Conservation (phyloP, 2,797 vertebrate species). For the Vespertilio murinus region DNA sequence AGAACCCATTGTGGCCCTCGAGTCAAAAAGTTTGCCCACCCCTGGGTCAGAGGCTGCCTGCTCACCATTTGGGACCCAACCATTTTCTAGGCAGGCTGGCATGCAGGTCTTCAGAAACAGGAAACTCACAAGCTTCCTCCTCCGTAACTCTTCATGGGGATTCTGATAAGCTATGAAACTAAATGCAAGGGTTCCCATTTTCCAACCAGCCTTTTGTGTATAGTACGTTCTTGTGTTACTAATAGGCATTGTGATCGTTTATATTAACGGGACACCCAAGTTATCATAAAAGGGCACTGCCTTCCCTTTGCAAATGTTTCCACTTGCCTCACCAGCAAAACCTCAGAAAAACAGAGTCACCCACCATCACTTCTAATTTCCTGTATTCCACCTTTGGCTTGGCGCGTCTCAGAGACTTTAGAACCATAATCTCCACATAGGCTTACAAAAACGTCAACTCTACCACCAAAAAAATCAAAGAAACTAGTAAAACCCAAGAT, state of each 20-base stretch:
- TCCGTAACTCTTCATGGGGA: neutral
- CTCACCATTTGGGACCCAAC: neutral
- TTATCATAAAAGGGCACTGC: neutral
- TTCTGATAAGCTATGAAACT: neutral
- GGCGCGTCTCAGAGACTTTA: neutral
- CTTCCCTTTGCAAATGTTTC: neutral
- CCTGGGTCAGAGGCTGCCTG: neutral
- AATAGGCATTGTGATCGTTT: neutral
- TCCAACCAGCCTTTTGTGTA: neutral
- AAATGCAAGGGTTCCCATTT: neutral
- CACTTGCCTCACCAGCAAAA: neutral
- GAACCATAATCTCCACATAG: neutral
- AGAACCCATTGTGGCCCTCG: too few relatives aligned
- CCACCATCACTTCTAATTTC: neutral
- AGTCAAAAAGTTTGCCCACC: too few relatives aligned
- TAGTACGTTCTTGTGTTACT: accelerated
- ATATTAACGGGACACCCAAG: neutral
- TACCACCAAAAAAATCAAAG: neutral
- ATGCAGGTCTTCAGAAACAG: neutral
- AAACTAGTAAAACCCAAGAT: neutral
- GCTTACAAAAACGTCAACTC: neutral
- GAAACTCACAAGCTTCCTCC: conserved; percentile 15
- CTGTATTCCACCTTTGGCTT: neutral
- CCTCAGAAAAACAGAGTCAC: neutral
- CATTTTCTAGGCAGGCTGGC: neutral